Conservation (phyloP, 2,888 invertebrate genomes). For the Rotaria sp. region DNA sequence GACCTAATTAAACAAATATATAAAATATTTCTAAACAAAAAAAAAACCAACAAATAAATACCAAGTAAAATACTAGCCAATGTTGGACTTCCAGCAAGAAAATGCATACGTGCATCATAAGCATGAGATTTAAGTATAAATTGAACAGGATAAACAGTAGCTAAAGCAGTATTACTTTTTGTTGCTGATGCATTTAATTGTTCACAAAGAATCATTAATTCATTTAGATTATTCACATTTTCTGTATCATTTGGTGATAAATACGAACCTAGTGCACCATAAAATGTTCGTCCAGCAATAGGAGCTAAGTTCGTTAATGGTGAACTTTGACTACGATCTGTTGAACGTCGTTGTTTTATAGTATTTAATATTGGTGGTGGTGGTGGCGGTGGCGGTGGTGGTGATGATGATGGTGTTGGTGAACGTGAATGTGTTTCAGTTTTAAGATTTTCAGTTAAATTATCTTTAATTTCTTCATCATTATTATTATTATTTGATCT, state of each 20-base stretch:
- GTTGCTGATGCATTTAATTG: not conserved
- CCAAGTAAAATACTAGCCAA: not conserved
- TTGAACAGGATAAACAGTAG: conserved; percentile 24
- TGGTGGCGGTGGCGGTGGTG: not conserved
- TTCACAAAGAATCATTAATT: not conserved
- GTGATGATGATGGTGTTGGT: not conserved
- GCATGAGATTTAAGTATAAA: conserved; percentile 9
- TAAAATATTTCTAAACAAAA: not conserved
- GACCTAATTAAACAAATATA: not conserved
- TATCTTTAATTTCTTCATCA: not conserved
- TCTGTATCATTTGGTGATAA: not conserved
- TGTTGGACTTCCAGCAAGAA: conserved; percentile 8
- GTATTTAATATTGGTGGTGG: not conserved
- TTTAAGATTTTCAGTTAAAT: not conserved
- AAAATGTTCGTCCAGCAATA: not conserved
- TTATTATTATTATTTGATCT: not conserved
- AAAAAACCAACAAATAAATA: not conserved
- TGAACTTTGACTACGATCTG: not conserved
- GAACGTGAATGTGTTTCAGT: not conserved
- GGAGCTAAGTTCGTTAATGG: not conserved
- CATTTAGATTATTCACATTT: not conserved
- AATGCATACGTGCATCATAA: conserved; percentile 28
- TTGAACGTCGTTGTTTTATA: not conserved
- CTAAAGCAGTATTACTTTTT: not conserved
- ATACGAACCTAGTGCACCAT: conserved; percentile 16